Evolutionary conservation across 1,140 invertebrate species (phyloP).

Genomic region (Drosophila burlai): DNA sequence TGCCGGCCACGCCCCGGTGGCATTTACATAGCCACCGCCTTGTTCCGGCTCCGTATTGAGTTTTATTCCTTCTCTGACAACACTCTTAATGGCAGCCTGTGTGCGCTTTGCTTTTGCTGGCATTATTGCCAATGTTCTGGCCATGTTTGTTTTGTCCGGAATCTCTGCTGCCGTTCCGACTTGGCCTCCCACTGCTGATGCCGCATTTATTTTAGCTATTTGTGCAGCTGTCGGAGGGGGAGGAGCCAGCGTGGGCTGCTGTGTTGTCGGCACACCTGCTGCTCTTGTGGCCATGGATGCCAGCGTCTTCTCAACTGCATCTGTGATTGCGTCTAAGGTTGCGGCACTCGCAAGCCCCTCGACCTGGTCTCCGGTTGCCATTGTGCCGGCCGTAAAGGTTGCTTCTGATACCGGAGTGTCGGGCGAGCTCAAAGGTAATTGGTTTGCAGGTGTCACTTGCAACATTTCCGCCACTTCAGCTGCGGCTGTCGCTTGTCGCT

Average conservation of each 20-base stretch:
- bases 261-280: constrained; percentile 23
- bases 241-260: constrained; percentile 12
- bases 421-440: constrained; percentile 28
- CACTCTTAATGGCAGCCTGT: constrained; percentile 37
- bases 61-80: constrained; percentile 29
- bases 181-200: constrained; percentile 18
- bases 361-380: constrained; percentile 13
- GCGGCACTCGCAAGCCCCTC: constrained; percentile 4
- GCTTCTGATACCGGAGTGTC: not conserved
- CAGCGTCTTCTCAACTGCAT: not conserved
- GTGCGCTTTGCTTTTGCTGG: constrained; percentile 63
- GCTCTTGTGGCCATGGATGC: not conserved
- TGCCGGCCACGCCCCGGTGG: constrained; percentile 27
- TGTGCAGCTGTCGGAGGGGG: not conserved
- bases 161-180: constrained; percentile 24
- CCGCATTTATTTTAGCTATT: constrained; percentile 22
- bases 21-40: constrained; percentile 43
- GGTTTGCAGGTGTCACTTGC: constrained; percentile 40
- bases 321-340: constrained; percentile 18
- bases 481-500: constrained; percentile 4
- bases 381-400: constrained; percentile 9
- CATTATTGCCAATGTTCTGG: constrained; percentile 24
- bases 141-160: constrained; percentile 29
- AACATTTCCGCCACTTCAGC: constrained; percentile 7
- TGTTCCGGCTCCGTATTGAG: constrained; percentile 41